Evolutionary conservation across 2,113 vertebrate genomes (phyloP), one percentile per base, ranked within the genome.

Genomic region (Seriola quinqueradiata): DNA sequence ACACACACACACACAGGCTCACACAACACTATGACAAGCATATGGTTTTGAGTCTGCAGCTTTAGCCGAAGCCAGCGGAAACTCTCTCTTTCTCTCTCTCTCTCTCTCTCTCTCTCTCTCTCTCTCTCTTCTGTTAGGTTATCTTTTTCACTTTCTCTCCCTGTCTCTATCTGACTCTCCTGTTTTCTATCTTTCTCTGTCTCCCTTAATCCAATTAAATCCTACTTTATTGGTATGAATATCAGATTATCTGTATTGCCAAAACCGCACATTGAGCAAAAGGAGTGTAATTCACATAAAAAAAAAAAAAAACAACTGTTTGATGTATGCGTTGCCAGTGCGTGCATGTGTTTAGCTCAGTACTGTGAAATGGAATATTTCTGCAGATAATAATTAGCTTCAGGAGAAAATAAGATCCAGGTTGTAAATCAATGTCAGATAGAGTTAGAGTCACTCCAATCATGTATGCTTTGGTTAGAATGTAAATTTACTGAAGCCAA

Each of bases 31-130:
- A 82, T 81, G 81, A 92, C 90, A 89, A 86, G 90, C 93, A 93
- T 90, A 91, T 94, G 93, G 89, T 91, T 93, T 92, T 83, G 79
- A 89, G 85, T 91, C 64, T 88, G 90, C 75, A 85, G 81, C 86
- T 79, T 83, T 44, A 89, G 86, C 75, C 46, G 9, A 54, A 85
- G 90, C 86, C 87, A 92, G 85, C 75, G 89, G 90, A 92, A 91
- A 92, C 87, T 90, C 83, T 84, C 63, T 81, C 17, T 75, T 2
- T 28, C 28, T 28, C 32, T 80, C 82, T 88, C 79, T 77, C 50
- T 79, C 44, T 50, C 5, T 57, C 59, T 82, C 83, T 84, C 66
- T 81, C 17, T 75, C 50, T 85, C 64, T 83, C 66, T 82, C 72
- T 84, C 71, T 73, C 55, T 73, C 54, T 48, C 46, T 10, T 87